Conservation (phyloP, 2,113 vertebrate genomes). For the Cygnus buccinator region DNA sequence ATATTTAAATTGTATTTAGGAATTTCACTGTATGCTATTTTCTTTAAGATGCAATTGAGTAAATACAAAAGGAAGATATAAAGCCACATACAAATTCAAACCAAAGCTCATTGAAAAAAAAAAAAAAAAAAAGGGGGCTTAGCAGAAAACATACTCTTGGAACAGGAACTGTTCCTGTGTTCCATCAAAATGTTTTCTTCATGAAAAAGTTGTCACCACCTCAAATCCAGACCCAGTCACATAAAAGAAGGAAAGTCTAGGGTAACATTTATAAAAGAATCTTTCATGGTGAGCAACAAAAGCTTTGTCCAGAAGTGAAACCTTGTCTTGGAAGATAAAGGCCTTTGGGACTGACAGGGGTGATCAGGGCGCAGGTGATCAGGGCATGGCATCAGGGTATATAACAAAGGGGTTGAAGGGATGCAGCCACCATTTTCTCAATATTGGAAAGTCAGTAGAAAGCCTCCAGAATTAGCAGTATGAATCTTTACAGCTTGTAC, state of each 20-base stretch:
- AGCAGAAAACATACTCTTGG: neutral
- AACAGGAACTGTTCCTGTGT: neutral
- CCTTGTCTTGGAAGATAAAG: neutral
- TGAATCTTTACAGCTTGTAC: neutral
- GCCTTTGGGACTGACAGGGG: neutral
- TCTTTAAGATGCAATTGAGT: conserved; percentile 23
- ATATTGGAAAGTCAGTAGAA: neutral
- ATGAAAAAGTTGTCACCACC: neutral
- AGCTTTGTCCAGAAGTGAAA: neutral
- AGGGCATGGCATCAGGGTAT: neutral
- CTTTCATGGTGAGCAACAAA: neutral
- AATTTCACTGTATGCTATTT: conserved; percentile 17
- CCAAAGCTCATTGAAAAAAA: conserved; percentile 35
- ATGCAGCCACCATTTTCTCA: neutral
- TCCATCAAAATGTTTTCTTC: neutral
- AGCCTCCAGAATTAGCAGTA: neutral
- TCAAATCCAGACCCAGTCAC: neutral
- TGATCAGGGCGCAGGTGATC: neutral
- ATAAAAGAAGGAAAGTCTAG: neutral
- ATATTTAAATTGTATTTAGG: conserved; percentile 24
- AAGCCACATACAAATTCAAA: neutral
- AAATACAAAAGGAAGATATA: conserved; percentile 33
- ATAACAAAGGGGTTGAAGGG: neutral
- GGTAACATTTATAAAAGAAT: neutral
- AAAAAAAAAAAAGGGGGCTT: conserved; percentile 36